A percentile compares a stretch with the other conserved stretches of the same genome.
phyloP scores from a whole-genome alignment of 2,888 invertebrate species.

The Rhagonycha fulva region DNA sequence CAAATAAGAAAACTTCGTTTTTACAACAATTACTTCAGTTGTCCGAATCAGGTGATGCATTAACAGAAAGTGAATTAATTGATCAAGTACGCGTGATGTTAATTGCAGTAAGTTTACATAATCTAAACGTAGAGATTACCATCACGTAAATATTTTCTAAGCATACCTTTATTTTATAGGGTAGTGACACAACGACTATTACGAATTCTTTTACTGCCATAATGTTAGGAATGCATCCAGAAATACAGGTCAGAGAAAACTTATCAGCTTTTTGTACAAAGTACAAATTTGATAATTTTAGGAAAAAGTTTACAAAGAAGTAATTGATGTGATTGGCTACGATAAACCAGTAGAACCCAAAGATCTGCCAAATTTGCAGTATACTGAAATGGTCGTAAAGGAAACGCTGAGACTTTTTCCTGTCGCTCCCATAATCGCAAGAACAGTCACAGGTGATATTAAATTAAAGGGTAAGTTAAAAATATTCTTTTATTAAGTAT shows the following conservation, averaged over 20 bases:
- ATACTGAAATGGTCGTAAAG: constrained; percentile 28
- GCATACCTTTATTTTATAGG: not conserved
- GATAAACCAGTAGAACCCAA: not conserved
- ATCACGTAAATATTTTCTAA: not conserved
- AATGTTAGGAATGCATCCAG: constrained; percentile 40
- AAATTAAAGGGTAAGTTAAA: constrained; percentile 5
- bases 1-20: constrained; percentile 51
- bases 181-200: constrained; percentile 15
- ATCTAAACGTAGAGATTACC: too few species aligned
- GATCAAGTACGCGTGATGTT: constrained; percentile 62
- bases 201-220: constrained; percentile 39
- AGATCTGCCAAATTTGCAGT: constrained; percentile 19
- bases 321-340: constrained; percentile 15
- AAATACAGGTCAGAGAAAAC: constrained; percentile 37
- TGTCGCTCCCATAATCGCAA: constrained; percentile 3
- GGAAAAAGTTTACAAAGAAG: constrained; percentile 27
- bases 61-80: constrained; percentile 43
- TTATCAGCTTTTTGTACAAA: not conserved
- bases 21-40: constrained; percentile 56
- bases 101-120: constrained; percentile 56
- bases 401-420: constrained; percentile 28
- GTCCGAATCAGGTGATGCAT: constrained; percentile 55
- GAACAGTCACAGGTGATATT: constrained; percentile 18
- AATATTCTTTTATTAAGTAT: too few species aligned
- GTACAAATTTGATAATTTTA: not conserved